Percentiles rank a stretch among this genome's conserved stretches.
These are phyloP conservation scores for Synodontis membranacea DNA, from an alignment of 2,113 vertebrate species.

Conservation along the genomic window DNA sequence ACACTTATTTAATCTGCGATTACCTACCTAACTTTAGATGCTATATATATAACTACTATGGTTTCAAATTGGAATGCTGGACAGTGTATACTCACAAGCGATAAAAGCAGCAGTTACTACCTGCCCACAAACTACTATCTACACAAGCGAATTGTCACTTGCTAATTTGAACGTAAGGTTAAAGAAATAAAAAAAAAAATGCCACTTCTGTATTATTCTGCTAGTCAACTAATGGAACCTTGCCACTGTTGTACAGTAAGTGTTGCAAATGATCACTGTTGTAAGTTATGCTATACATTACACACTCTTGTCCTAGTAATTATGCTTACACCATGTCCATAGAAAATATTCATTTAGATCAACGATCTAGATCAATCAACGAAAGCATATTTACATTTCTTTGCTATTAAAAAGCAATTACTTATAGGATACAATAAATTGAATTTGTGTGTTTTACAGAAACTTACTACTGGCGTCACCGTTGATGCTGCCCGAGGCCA, in stretches of 20 bases:
- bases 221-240: background rate
- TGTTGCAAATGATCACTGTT: too few relatives aligned
- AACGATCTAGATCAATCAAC: too few relatives aligned
- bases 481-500: constrained; percentile 85
- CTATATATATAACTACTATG: background rate
- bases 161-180: background rate
- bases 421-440: background rate
- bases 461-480: constrained; percentile 88
- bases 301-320: background rate
- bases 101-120: background rate
- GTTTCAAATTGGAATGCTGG: background rate
- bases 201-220: background rate
- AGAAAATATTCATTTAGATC: background rate
- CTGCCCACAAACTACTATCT: background rate
- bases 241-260: background rate
- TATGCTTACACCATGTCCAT: background rate
- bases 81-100: background rate
- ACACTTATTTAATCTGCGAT: background rate
- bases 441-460: background rate
- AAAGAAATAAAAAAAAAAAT: background rate
- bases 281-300: background rate
- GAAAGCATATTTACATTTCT: background rate
- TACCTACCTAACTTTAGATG: background rate
- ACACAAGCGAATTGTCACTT: background rate
- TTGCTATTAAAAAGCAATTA: background rate